Evolutionary conservation across 2,888 invertebrate species (phyloP).

Genomic region (Abrostola tripartita): DNA sequence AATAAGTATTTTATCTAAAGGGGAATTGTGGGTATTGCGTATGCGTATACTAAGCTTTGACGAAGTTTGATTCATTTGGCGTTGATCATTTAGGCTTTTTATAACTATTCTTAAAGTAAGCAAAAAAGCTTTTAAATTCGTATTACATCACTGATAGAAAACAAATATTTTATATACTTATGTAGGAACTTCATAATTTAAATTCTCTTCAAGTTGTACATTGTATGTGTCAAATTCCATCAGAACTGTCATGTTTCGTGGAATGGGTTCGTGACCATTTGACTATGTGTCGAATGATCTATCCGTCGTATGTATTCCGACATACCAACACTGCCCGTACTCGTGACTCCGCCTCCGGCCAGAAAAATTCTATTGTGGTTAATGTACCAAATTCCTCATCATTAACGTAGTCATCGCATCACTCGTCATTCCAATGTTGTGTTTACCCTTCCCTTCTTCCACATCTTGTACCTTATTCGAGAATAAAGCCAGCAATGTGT

Average conservation of each 20-base stretch:
- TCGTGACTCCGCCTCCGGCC: constrained; percentile 80
- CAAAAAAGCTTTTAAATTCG: too few species aligned
- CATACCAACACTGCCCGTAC: constrained; percentile 71
- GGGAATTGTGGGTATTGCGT: too few species aligned
- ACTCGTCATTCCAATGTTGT: constrained; percentile 70
- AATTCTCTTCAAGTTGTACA: too few species aligned
- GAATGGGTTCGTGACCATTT: constrained; percentile 73
- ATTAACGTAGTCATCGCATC: constrained; percentile 78
- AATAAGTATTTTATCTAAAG: neutral
- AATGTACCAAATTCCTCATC: constrained; percentile 85
- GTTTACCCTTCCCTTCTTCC: constrained; percentile 72
- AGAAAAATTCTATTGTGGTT: constrained; percentile 87
- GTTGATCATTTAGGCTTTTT: too few species aligned
- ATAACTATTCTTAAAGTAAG: too few species aligned
- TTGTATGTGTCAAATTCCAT: constrained; percentile 61
- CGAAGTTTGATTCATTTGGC: too few species aligned
- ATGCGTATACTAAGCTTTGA: too few species aligned
- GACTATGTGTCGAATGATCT: constrained; percentile 72
- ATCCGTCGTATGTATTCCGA: constrained; percentile 68
- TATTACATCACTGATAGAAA: too few species aligned
- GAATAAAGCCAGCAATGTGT: constrained; percentile 62
- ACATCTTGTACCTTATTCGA: constrained; percentile 65
- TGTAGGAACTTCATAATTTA: too few species aligned
- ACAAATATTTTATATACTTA: too few species aligned
- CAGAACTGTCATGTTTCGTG: constrained; percentile 64